Evolutionary conservation across 1,140 invertebrate genomes (phyloP).

Genomic region (Papilio polyxenes): DNA sequence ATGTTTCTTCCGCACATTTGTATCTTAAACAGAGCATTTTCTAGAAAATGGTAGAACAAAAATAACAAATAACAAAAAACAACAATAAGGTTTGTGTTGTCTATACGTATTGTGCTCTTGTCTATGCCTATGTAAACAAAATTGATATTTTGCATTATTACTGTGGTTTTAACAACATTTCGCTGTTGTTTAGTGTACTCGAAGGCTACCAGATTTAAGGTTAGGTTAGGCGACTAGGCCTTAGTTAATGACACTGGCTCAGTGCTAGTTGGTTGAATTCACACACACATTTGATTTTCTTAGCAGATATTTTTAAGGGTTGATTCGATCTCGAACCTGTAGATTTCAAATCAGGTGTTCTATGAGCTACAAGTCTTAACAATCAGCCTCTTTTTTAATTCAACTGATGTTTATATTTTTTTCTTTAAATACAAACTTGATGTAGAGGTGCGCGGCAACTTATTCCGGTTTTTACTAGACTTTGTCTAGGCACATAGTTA

Average conservation of each 20-base stretch:
- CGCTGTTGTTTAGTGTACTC: background rate
- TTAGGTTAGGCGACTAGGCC: too few species aligned
- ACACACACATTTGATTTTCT: too few species aligned
- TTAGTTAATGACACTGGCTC: too few species aligned
- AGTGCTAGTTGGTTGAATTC: too few species aligned
- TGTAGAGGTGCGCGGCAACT: background rate
- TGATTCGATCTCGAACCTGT: too few species aligned
- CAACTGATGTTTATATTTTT: background rate
- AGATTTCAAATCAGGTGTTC: too few species aligned
- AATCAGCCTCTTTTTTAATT: background rate
- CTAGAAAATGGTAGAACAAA: constrained; percentile 2
- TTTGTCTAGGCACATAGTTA: background rate
- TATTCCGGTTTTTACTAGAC: constrained; percentile 20
- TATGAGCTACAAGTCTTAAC: too few species aligned
- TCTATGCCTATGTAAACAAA: background rate
- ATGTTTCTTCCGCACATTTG: constrained; percentile 28
- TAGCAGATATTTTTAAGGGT: too few species aligned
- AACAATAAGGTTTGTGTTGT: constrained; percentile 35
- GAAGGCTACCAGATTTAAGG: too few species aligned
- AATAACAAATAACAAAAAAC: constrained; percentile 35
- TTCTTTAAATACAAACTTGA: background rate
- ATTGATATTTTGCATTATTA: constrained; percentile 30
- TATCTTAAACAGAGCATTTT: constrained; percentile 11
- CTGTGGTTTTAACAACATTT: constrained; percentile 12
- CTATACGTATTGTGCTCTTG: constrained; percentile 4